phyloP scores from a whole-genome alignment of 2,113 vertebrate genomes.

The Barbus barbus region DNA sequence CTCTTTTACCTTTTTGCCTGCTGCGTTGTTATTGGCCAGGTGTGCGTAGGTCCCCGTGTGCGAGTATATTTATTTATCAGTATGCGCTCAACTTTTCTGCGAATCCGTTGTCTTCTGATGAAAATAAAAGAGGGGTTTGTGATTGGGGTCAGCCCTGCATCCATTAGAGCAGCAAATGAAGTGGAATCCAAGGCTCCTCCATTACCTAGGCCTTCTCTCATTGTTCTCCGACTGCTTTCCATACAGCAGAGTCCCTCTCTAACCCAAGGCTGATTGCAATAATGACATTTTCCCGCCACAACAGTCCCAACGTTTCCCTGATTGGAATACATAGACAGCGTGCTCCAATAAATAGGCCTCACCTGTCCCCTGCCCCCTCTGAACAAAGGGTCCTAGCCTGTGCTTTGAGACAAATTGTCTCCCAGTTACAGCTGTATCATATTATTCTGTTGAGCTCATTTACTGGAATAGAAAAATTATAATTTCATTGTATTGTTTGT shows the following conservation, averaged over 20 bases:
- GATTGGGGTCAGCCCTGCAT: constrained; percentile 88
- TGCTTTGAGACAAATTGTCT: constrained; percentile 51
- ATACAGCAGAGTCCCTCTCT: constrained; percentile 66
- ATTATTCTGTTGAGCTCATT: constrained; percentile 57
- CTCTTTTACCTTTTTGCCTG: constrained; percentile 73
- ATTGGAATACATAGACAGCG: constrained; percentile 72
- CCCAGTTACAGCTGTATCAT: constrained; percentile 52
- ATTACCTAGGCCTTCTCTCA: constrained; percentile 76
- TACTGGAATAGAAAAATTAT: constrained; percentile 49
- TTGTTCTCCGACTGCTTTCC: constrained; percentile 70
- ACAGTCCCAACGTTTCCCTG: constrained; percentile 64
- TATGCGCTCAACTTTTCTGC: constrained; percentile 78
- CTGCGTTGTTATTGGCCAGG: constrained; percentile 79
- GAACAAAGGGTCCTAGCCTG: constrained; percentile 37
- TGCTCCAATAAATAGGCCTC: constrained; percentile 67
- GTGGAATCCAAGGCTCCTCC: constrained; percentile 78
- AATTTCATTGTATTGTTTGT: constrained; percentile 52
- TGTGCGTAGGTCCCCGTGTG: background rate
- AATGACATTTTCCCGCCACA: constrained; percentile 77
- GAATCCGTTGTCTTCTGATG: constrained; percentile 67
- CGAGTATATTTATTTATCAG: constrained; percentile 6
- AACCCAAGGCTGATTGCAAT: constrained; percentile 76
- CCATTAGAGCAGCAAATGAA: constrained; percentile 82
- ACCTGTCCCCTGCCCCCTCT: constrained; percentile 44
- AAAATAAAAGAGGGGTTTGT: constrained; percentile 80